phyloP scores from a whole-genome alignment of 2,797 vertebrate species.

The Adrianichthys oophorus region DNA sequence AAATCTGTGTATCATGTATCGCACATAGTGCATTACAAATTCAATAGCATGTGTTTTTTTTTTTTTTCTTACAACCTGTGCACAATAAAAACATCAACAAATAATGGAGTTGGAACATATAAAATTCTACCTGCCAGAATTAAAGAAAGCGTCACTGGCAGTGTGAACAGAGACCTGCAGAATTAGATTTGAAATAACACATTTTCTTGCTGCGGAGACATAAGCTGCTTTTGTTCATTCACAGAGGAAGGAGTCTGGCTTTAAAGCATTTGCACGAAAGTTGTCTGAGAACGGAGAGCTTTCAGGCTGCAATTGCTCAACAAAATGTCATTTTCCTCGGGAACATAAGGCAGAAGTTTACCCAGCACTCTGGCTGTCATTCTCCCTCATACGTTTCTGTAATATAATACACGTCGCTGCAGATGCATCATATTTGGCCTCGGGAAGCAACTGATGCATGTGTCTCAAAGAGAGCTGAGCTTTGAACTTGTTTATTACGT shows the following conservation, averaged over 20 bases:
- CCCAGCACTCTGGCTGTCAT: conserved; percentile 27
- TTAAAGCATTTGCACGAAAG: conserved; percentile 24
- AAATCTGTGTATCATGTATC: not conserved
- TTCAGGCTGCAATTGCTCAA: conserved; percentile 30
- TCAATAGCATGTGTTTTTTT: not conserved
- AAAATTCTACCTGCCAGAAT: conserved; percentile 4
- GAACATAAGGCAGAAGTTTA: conserved; percentile 55
- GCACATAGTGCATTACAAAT: not conserved
- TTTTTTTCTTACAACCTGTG: not conserved
- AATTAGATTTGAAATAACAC: conserved; percentile 25
- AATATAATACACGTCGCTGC: conserved; percentile 61
- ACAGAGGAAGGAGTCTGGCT: conserved; percentile 16
- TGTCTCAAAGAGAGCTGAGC: conserved; percentile 51
- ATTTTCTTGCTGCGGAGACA: conserved; percentile 18
- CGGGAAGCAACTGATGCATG: conserved; percentile 56
- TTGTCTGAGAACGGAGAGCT: conserved; percentile 22
- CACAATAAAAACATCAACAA: conserved; percentile 5
- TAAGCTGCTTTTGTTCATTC: conserved; percentile 15
- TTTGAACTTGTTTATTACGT: conserved; percentile 64
- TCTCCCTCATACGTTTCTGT: conserved; percentile 47
- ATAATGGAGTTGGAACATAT: conserved; percentile 9
- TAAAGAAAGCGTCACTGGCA: not conserved
- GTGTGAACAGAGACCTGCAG: conserved; percentile 13
- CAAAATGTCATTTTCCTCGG: conserved; percentile 43
- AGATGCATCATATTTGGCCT: conserved; percentile 59